These are phyloP conservation scores for Sander vitreus DNA, from an alignment of 2,113 vertebrate genomes.

Conservation along the genomic window DNA sequence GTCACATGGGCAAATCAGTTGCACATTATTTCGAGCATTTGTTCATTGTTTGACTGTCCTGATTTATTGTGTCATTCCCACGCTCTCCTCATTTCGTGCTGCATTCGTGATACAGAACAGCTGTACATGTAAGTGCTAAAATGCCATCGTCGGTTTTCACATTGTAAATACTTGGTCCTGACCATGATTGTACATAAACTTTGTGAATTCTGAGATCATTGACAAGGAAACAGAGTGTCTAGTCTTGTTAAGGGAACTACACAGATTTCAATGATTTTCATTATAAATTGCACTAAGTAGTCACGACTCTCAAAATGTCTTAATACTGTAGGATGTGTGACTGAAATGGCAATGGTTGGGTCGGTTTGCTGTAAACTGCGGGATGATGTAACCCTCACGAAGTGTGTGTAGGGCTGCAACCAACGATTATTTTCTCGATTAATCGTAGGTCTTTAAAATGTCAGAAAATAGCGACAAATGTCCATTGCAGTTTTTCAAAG, in stretches of 20 bases:
- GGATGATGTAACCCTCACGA: not conserved
- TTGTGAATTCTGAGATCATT: not conserved
- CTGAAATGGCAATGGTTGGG: not conserved
- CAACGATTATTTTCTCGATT: too few relatives aligned
- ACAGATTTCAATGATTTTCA: not conserved
- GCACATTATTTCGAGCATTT: not conserved
- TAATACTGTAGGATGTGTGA: not conserved
- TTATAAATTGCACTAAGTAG: not conserved
- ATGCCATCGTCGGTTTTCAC: not conserved
- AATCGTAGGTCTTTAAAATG: too few relatives aligned
- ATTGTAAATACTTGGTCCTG: not conserved
- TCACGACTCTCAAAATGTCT: not conserved
- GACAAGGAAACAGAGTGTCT: not conserved
- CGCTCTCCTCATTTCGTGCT: not conserved
- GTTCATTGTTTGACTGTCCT: constrained; percentile 1
- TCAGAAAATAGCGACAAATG: too few relatives aligned
- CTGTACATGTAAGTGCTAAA: not conserved
- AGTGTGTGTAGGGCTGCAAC: too few relatives aligned
- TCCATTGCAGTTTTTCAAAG: too few relatives aligned
- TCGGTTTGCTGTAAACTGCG: not conserved
- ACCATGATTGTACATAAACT: not conserved
- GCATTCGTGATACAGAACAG: not conserved
- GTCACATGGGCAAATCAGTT: not conserved
- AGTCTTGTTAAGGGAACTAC: not conserved
- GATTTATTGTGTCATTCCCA: not conserved